Evolutionary conservation across 2,888 invertebrate genomes (phyloP).

Genomic region (Dyspetes luteomarginatus): DNA sequence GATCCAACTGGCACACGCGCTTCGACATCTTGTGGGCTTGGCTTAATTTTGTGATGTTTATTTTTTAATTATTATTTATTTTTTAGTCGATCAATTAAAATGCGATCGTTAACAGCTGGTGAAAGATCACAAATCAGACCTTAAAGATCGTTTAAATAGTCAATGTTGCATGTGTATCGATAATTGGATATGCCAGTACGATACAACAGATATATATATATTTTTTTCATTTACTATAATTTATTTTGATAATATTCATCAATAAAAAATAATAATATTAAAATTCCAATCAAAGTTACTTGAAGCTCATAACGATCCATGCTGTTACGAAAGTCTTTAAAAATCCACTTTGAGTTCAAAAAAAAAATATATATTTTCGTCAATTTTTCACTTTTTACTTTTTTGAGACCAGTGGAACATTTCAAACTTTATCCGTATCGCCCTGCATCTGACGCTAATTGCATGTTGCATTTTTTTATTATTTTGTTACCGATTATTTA

Average conservation of each 20-base stretch:
- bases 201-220: conserved; percentile 10
- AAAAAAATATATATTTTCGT: too few species aligned
- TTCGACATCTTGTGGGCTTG: conserved; percentile 57
- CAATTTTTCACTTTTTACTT: conserved; percentile 15
- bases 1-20: conserved; percentile 58
- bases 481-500: conserved; percentile 18
- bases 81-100: background rate
- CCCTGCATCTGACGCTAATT: conserved; percentile 45
- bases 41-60: conserved; percentile 43
- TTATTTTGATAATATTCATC: background rate
- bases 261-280: background rate
- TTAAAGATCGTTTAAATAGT: conserved; percentile 35
- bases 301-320: background rate
- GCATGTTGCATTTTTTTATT: conserved; percentile 57
- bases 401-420: conserved; percentile 17
- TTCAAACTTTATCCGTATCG: conserved; percentile 31
- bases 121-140: conserved; percentile 20
- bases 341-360: background rate
- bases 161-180: conserved; percentile 57
- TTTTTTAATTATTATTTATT: too few species aligned
- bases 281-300: background rate
- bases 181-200: conserved; percentile 36
- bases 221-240: background rate
- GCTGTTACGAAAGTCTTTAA: background rate
- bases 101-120: conserved; percentile 19